These are phyloP conservation scores for Phragmatobia fuliginosa DNA, from an alignment of 2,888 invertebrate species.

Conservation along the genomic window DNA sequence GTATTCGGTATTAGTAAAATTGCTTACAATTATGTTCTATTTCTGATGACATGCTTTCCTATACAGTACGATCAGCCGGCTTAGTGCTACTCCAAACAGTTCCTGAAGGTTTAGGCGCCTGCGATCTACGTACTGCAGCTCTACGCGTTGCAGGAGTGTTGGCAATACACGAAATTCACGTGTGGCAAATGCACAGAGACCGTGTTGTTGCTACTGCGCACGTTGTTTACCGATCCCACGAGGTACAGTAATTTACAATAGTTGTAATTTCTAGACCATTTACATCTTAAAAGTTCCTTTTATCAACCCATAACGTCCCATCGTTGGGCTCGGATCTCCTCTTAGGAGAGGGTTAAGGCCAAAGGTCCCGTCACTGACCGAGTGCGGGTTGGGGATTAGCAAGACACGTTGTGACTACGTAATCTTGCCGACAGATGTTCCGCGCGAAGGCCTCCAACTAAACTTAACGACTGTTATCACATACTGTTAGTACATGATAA, in stretches of 20 bases:
- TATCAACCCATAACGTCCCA: too few species aligned
- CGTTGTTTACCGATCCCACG: slow-evolving; percentile 83
- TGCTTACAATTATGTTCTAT: background rate
- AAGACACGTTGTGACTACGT: too few species aligned
- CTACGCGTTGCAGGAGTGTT: slow-evolving; percentile 79
- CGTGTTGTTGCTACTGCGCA: slow-evolving; percentile 95
- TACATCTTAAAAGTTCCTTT: too few species aligned
- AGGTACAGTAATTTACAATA: slow-evolving; percentile 60
- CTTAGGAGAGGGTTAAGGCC: too few species aligned
- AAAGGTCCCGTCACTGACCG: too few species aligned
- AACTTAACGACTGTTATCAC: too few species aligned
- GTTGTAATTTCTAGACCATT: background rate
- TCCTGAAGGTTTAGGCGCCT: slow-evolving; percentile 94
- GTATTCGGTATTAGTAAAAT: background rate
- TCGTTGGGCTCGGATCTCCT: too few species aligned
- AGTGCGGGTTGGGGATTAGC: too few species aligned
- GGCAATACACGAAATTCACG: slow-evolving; percentile 94
- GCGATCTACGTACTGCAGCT: slow-evolving; percentile 76
- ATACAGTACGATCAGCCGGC: slow-evolving; percentile 94
- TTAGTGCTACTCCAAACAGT: slow-evolving; percentile 96
- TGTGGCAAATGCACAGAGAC: slow-evolving; percentile 94
- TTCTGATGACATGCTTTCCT: background rate
- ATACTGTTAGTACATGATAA: too few species aligned
- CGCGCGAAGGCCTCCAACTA: too few species aligned
- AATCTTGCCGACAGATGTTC: too few species aligned